Evolutionary conservation across 1,140 invertebrate species (phyloP).

Genomic region (Agraylea sexmaculata): DNA sequence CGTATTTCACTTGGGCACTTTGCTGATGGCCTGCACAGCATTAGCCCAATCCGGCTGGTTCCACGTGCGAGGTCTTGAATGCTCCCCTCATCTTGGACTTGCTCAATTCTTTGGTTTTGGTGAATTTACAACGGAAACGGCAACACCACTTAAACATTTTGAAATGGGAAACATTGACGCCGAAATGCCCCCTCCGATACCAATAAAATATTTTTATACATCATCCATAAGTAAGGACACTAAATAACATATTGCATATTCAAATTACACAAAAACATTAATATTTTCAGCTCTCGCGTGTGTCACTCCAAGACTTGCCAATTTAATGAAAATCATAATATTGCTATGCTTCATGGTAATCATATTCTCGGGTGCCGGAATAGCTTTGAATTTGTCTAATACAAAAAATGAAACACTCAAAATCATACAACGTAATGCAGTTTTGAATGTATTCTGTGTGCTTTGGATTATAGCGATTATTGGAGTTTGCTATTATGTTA

Average conservation of each 20-base stretch:
- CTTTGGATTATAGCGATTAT: conserved; percentile 43
- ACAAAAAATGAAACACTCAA: conserved; percentile 37
- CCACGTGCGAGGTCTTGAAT: conserved; percentile 36
- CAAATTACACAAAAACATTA: conserved; percentile 8
- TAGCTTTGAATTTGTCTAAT: conserved; percentile 40
- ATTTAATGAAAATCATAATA: conserved; percentile 41
- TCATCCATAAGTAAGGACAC: conserved; percentile 5
- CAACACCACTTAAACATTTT: not conserved
- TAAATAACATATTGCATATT: conserved; percentile 5
- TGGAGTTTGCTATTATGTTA: conserved; percentile 42
- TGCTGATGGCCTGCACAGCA: conserved; percentile 39
- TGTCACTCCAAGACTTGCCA: conserved; percentile 37
- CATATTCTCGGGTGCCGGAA: conserved; percentile 38
- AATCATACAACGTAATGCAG: conserved; percentile 38
- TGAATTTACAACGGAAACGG: conserved; percentile 12
- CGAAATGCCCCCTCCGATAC: conserved; percentile 6
- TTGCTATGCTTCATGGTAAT: conserved; percentile 41
- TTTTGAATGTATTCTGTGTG: conserved; percentile 41
- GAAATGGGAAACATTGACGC: conserved; percentile 9
- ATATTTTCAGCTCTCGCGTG: conserved; percentile 37
- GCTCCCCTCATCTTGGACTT: conserved; percentile 36
- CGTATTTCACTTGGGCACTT: conserved; percentile 39
- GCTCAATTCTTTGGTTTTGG: conserved; percentile 34
- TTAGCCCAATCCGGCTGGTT: conserved; percentile 43
- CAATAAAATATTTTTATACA: conserved; percentile 8